These are phyloP conservation scores for Cynopterus brachyotis DNA, from an alignment of 2,113 vertebrate species.

Conservation along the genomic window DNA sequence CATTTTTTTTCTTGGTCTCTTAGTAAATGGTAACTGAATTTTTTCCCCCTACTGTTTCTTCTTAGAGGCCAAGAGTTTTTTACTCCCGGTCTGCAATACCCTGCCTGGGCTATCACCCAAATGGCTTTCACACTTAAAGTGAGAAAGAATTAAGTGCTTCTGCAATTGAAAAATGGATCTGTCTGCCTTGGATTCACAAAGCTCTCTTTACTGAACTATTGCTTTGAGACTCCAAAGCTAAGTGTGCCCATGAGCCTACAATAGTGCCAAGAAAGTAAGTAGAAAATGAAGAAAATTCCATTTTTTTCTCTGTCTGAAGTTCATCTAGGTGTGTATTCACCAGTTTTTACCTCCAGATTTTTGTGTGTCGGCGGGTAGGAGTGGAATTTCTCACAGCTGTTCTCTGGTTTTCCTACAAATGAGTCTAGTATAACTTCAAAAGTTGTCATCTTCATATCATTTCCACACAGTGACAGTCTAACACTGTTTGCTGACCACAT, in stretches of 20 bases:
- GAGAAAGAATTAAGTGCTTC: slow-evolving; percentile 78
- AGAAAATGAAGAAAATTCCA: neutral
- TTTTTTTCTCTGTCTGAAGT: neutral
- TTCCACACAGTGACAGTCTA: neutral
- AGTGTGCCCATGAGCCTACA: neutral
- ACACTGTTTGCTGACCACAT: neutral
- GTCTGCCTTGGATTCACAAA: slow-evolving; percentile 62
- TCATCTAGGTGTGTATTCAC: neutral
- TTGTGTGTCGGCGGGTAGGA: neutral
- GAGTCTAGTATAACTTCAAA: neutral
- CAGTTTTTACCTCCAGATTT: neutral
- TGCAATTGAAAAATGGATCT: slow-evolving; percentile 71
- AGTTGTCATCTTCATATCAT: neutral
- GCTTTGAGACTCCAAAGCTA: slow-evolving; percentile 58
- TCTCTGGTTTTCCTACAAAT: neutral
- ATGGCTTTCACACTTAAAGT: slow-evolving; percentile 78
- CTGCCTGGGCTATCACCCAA: slow-evolving; percentile 76
- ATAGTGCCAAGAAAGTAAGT: slow-evolving; percentile 45
- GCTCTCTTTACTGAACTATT: slow-evolving; percentile 61
- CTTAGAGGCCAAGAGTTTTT: slow-evolving; percentile 78
- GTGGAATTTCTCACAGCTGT: neutral
- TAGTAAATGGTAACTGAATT: slow-evolving; percentile 72
- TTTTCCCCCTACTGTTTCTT: slow-evolving; percentile 62
- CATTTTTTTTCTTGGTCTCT: slow-evolving; percentile 58
- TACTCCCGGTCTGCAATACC: slow-evolving; percentile 72